Conservation (phyloP, 2,888 invertebrate genomes). For the Euplagia quadripunctaria region DNA sequence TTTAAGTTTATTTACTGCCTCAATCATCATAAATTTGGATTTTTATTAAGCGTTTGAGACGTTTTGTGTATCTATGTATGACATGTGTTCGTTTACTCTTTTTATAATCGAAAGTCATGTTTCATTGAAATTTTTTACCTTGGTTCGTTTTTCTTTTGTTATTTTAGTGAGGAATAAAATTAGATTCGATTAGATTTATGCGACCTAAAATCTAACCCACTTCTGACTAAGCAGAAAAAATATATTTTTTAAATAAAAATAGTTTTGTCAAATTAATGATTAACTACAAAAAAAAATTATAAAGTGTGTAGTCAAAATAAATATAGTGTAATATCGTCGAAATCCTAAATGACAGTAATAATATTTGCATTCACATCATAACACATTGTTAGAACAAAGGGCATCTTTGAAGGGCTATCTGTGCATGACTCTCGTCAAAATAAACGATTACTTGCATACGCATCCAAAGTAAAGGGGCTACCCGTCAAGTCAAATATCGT, state of each 20-base stretch:
- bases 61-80: background rate
- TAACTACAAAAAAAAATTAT: too few species aligned
- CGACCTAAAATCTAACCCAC: too few species aligned
- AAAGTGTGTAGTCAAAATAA: too few species aligned
- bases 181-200: too few species aligned
- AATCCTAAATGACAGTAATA: background rate
- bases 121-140: background rate
- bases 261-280: too few species aligned
- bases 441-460: slow-evolving; percentile 28
- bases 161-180: too few species aligned
- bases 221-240: too few species aligned
- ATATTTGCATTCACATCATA: slow-evolving; percentile 4
- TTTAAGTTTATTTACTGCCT: slow-evolving; percentile 14
- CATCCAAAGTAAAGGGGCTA: slow-evolving; percentile 24
- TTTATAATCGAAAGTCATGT: background rate
- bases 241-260: too few species aligned
- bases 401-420: slow-evolving; percentile 30
- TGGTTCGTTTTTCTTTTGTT: too few species aligned
- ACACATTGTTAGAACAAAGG: slow-evolving; percentile 39
- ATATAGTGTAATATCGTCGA: too few species aligned
- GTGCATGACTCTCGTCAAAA: slow-evolving; percentile 39
- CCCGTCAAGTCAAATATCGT: slow-evolving; percentile 30
- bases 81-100: background rate
- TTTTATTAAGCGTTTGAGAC: slow-evolving; percentile 11
- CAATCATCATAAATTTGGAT: slow-evolving; percentile 17